Percentiles rank a stretch among this genome's conserved stretches.
Evolutionary conservation across 2,797 vertebrate genomes (phyloP).

Genomic region (Pampus argenteus): DNA sequence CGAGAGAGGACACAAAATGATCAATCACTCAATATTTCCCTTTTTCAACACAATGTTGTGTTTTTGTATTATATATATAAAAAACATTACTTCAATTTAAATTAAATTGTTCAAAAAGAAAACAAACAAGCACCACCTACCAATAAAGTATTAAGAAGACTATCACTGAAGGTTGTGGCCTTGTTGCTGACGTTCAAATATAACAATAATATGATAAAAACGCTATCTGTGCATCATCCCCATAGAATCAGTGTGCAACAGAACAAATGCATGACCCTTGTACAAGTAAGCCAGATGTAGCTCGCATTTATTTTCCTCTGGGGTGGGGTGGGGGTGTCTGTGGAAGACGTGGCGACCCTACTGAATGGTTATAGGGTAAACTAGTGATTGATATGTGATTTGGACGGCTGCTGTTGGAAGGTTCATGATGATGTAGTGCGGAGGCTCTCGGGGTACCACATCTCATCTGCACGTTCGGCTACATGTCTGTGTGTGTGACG

Average conservation of each 20-base stretch:
- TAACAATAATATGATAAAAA: conserved; percentile 8
- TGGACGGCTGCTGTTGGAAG: conserved; percentile 6
- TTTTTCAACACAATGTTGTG: conserved; percentile 51
- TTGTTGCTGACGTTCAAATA: conserved; percentile 17
- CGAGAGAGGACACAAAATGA: conserved; percentile 24
- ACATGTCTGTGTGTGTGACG: conserved; percentile 79
- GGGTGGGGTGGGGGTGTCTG: no score
- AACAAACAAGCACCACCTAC: conserved; percentile 42
- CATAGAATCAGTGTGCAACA: conserved; percentile 13
- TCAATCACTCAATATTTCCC: conserved; percentile 53
- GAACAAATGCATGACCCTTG: neutral
- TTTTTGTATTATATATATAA: conserved; percentile 29
- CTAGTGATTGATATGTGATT: conserved; percentile 31
- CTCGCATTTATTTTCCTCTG: conserved; percentile 4
- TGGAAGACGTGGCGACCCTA: conserved; percentile 43
- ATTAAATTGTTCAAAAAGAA: conserved; percentile 42
- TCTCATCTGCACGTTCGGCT: conserved; percentile 54
- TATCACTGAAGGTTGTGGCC: neutral
- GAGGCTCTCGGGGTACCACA: conserved; percentile 12
- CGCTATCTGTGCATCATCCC: conserved; percentile 5
- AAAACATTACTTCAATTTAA: conserved; percentile 35
- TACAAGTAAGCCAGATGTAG: neutral
- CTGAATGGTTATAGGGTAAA: conserved; percentile 26
- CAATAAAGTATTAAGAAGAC: conserved; percentile 21
- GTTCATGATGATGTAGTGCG: neutral